Conservation (phyloP, 2,797 vertebrate species). For the Heteromormyrus szaboi region DNA sequence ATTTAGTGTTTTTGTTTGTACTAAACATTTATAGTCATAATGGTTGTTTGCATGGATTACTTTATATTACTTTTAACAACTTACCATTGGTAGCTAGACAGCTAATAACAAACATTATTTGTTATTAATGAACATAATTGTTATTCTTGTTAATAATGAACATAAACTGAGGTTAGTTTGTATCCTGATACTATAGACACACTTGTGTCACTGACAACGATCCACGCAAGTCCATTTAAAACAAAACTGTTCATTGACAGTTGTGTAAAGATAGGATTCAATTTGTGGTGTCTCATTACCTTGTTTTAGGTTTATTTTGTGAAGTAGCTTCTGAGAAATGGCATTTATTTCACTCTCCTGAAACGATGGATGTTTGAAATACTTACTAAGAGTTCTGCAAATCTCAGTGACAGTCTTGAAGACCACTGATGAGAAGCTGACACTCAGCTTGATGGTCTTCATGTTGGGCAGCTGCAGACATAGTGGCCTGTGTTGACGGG, state of each 20-base stretch:
- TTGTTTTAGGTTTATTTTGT: neutral
- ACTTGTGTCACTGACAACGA: neutral
- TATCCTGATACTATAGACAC: neutral
- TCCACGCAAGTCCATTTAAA: neutral
- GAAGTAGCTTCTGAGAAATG: neutral
- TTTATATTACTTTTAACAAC: neutral
- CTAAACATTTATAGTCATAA: neutral
- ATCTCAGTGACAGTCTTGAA: slow-evolving; percentile 84
- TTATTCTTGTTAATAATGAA: neutral
- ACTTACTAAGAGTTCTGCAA: slow-evolving; percentile 89
- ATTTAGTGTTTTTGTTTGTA: neutral
- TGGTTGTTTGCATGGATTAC: neutral
- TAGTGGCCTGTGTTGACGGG: slow-evolving; percentile 84
- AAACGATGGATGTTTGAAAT: neutral
- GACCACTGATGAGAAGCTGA: slow-evolving; percentile 85
- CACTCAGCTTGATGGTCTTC: slow-evolving; percentile 77
- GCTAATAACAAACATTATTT: neutral
- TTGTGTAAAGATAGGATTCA: neutral
- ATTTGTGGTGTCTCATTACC: neutral
- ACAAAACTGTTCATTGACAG: neutral
- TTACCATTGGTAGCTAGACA: neutral
- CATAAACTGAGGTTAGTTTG: neutral
- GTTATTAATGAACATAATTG: neutral
- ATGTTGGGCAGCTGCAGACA: slow-evolving; percentile 84
- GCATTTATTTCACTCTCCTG: neutral